Evolutionary conservation across 2,888 invertebrate species (phyloP).

Genomic region (Catotricha subobsoleta): DNA sequence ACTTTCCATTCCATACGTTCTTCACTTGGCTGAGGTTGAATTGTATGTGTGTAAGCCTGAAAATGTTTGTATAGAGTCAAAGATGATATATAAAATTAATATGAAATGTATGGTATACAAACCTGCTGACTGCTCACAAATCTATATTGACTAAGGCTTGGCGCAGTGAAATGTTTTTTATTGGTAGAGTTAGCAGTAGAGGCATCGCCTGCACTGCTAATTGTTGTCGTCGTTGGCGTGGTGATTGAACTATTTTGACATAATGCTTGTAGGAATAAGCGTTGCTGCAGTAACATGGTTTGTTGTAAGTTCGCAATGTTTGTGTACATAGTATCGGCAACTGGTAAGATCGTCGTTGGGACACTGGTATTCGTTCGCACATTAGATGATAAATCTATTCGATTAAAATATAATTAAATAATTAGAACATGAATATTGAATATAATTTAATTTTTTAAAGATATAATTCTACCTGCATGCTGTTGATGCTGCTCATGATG

Average conservation of each 20-base stretch:
- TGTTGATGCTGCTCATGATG: no score
- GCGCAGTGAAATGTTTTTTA: slow-evolving; percentile 33
- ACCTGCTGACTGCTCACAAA: slow-evolving; percentile 39
- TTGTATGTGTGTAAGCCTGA: slow-evolving; percentile 4
- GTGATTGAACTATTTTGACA: slow-evolving; percentile 20
- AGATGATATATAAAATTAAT: slow-evolving; percentile 8
- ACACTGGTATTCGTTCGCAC: background rate
- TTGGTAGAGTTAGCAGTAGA: slow-evolving; percentile 14
- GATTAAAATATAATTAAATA: no score
- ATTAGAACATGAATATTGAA: no score
- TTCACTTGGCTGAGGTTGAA: slow-evolving; percentile 10
- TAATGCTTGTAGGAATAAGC: slow-evolving; percentile 37
- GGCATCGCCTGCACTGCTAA: slow-evolving; percentile 13
- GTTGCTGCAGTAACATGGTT: slow-evolving; percentile 49
- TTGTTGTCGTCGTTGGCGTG: slow-evolving; percentile 13
- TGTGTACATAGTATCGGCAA: slow-evolving; percentile 47
- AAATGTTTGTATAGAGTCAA: background rate
- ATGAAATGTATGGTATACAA: no score
- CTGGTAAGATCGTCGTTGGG: background rate
- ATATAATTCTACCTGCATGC: no score
- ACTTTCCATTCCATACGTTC: slow-evolving; percentile 53
- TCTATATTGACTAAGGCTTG: slow-evolving; percentile 39
- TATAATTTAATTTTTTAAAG: no score
- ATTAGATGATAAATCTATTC: background rate
- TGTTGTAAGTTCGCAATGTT: slow-evolving; percentile 48